Conservation (phyloP, 1,140 invertebrate species). For the Hycleus cichorii region DNA sequence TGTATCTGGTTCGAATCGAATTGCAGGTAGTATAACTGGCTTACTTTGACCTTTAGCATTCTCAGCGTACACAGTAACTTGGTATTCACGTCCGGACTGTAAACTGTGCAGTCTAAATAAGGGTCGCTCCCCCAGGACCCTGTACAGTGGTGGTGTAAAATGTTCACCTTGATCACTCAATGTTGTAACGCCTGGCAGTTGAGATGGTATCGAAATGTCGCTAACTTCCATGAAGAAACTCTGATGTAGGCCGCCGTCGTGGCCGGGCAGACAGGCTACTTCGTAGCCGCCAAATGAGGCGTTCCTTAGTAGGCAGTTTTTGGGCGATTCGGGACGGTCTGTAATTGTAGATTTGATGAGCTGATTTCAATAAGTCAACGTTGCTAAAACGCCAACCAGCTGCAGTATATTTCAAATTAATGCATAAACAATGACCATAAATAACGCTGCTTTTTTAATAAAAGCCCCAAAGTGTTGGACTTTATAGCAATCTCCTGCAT, state of each 20-base stretch:
- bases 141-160: slow-evolving; percentile 46
- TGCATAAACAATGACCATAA: no score
- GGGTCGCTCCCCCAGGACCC: slow-evolving; percentile 53
- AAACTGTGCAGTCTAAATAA: slow-evolving; percentile 58
- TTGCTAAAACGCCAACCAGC: no score
- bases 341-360: no score
- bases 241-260: slow-evolving; percentile 74
- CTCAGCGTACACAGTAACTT: slow-evolving; percentile 59
- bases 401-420: no score
- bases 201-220: slow-evolving; percentile 50
- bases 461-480: no score
- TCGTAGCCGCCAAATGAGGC: slow-evolving; percentile 52
- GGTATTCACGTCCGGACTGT: slow-evolving; percentile 58
- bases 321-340: slow-evolving; percentile 54
- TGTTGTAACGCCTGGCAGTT: slow-evolving; percentile 45
- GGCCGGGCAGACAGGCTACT: slow-evolving; percentile 68
- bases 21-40: slow-evolving; percentile 51
- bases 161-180: slow-evolving; percentile 50
- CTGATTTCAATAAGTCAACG: no score
- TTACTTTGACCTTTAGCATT: slow-evolving; percentile 64
- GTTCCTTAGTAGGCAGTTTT: slow-evolving; percentile 60
- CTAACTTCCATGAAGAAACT: slow-evolving; percentile 76
- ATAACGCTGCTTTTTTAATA: no score
- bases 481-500: no score
- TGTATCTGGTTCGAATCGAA: slow-evolving; percentile 44